These are phyloP conservation scores for Alviniconcha marisindica DNA, from an alignment of 1,140 invertebrate genomes.

Conservation along the genomic window DNA sequence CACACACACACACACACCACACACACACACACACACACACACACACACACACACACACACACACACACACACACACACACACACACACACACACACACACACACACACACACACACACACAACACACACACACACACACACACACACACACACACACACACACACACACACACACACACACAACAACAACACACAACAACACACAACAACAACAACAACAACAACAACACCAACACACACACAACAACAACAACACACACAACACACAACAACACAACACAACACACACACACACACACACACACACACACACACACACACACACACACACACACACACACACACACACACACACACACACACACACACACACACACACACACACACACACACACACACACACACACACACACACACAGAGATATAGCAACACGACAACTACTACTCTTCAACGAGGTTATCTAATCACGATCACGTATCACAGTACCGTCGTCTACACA, in stretches of 20 bases:
- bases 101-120: neutral
- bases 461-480: too few species aligned
- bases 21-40: conserved; percentile 18
- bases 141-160: neutral
- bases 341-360: too few species aligned
- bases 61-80: conserved; percentile 1
- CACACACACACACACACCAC: neutral
- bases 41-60: conserved; percentile 33
- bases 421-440: too few species aligned
- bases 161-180: neutral
- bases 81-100: conserved; percentile 29
- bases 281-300: too few species aligned
- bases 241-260: neutral
- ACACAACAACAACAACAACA: too few species aligned
- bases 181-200: neutral
- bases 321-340: too few species aligned
- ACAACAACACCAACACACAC: neutral
- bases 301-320: too few species aligned
- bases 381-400: too few species aligned
- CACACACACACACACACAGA: too few species aligned
- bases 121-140: neutral
- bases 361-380: too few species aligned
- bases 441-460: too few species aligned
- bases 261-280: neutral
- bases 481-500: too few species aligned